phyloP scores from a whole-genome alignment of 2,797 vertebrate genomes.

The Cirrhinus mrigala region DNA sequence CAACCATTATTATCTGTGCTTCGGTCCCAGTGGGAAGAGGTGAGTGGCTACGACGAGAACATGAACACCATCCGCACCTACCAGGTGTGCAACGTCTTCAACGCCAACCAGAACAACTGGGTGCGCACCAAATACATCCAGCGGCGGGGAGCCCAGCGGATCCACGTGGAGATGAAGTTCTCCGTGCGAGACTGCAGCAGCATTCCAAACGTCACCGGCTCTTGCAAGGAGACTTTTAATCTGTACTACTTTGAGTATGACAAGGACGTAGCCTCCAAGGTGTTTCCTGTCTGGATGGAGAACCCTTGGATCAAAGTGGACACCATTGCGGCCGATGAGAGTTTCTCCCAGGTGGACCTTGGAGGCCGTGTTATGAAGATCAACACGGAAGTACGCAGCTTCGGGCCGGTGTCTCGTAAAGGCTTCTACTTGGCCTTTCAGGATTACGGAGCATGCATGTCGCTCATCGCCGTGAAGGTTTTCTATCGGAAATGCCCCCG shows the following conservation, averaged over 20 bases:
- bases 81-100: constrained; percentile 97
- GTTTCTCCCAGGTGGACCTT: constrained; percentile 96
- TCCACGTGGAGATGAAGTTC: constrained; percentile 98
- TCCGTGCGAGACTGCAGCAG: constrained; percentile 95
- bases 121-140: constrained; percentile 92
- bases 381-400: constrained; percentile 94
- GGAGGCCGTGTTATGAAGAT: constrained; percentile 97
- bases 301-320: constrained; percentile 98
- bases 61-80: constrained; percentile 98
- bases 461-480: constrained; percentile 91
- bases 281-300: constrained; percentile 94
- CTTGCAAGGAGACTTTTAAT: constrained; percentile 98
- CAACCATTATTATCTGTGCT: constrained; percentile 54
- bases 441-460: constrained; percentile 98
- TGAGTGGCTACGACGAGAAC: constrained; percentile 95
- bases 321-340: constrained; percentile 94
- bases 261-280: constrained; percentile 85
- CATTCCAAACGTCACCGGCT: constrained; percentile 94
- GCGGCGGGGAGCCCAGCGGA: constrained; percentile 89
- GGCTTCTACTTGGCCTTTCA: constrained; percentile 98
- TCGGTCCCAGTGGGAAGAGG: constrained; percentile 92
- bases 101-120: constrained; percentile 97
- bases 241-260: constrained; percentile 94
- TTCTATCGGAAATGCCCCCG: constrained; percentile 94
- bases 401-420: constrained; percentile 89